Evolutionary conservation across 2,888 invertebrate genomes (phyloP), one percentile per base, ranked within the genome.

Genomic region (Rutpela maculata): DNA sequence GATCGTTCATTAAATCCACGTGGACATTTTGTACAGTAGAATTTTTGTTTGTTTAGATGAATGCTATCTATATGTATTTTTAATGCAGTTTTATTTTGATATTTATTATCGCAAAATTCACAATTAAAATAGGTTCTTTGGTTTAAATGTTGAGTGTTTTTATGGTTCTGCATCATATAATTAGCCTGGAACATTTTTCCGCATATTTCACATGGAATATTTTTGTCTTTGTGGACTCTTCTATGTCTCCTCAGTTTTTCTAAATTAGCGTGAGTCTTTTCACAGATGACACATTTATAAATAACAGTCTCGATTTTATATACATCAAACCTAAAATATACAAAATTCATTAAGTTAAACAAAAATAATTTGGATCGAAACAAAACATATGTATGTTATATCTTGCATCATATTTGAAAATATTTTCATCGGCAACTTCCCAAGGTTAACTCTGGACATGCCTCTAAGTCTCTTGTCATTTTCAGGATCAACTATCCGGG

Each of bases 31-130:
- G 80, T 80, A 78, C 89, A 89, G 35, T 83, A 79, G 31, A 78
- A 83, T 55, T 84, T 83, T 63, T 83, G 88, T 91, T 92, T 79
- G 90, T 91, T 65, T 91, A 91, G 0, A 91, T 92, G 75, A 12
- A 84, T 77, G 91, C 80, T 82, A 50, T 80, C 76, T 0, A 84
- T 77, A 70, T 85, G 85, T 78, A 59, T 4, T 79, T 81, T 56
- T 84, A 56, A 6, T 71, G 67, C 59, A 83, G 76, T 50, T 82
- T 81, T 26, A 76, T 78, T n/a, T 76, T 35, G 68, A 80, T 11
- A 86, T 26, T 78, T 78, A 73, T 83, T 82, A 12, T 81, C 80
- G 73, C 86, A 86, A 22, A 78, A 74, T 50, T 80, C 72, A 56
- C 85, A 85, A 12, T 71, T 43, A 57, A 43, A 43, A 15, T 68